Conservation (phyloP, 2,888 invertebrate species). For the Elmis aenea region DNA sequence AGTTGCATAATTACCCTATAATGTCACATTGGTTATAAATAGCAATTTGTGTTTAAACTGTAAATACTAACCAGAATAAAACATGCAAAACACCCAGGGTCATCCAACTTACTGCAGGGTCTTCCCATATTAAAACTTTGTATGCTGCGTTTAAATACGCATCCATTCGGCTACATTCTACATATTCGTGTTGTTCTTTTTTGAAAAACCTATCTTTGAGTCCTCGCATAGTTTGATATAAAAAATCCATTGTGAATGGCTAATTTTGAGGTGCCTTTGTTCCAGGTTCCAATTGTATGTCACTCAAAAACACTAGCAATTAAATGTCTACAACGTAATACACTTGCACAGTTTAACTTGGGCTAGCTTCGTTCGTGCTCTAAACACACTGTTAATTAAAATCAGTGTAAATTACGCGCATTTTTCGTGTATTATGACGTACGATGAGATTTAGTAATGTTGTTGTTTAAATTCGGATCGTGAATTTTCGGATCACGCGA, state of each 20-base stretch:
- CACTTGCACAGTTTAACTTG: too few relatives aligned
- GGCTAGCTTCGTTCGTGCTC: too few relatives aligned
- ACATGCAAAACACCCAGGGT: constrained; percentile 40
- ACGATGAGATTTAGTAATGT: constrained; percentile 12
- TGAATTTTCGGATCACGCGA: constrained; percentile 20
- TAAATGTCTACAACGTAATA: too few relatives aligned
- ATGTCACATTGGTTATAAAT: constrained; percentile 19
- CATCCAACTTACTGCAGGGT: constrained; percentile 37
- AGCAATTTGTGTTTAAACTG: constrained; percentile 4
- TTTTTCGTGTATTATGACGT: constrained; percentile 17
- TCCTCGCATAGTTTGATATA: background rate
- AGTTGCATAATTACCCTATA: constrained; percentile 42
- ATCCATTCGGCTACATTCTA: constrained; percentile 32
- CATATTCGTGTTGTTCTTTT: constrained; percentile 23
- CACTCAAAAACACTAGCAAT: constrained; percentile 1
- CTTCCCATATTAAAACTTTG: constrained; percentile 42
- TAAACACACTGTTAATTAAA: constrained; percentile 12
- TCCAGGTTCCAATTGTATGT: background rate
- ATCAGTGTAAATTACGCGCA: constrained; percentile 19
- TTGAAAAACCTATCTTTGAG: constrained; percentile 6
- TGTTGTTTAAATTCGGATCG: constrained; percentile 27
- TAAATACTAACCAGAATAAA: constrained; percentile 43
- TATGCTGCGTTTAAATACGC: constrained; percentile 34
- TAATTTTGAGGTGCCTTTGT: constrained; percentile 1
- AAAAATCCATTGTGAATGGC: constrained; percentile 3